These are phyloP conservation scores for Lordiphosa collinella DNA, from an alignment of 1,140 invertebrate genomes.

Conservation along the genomic window DNA sequence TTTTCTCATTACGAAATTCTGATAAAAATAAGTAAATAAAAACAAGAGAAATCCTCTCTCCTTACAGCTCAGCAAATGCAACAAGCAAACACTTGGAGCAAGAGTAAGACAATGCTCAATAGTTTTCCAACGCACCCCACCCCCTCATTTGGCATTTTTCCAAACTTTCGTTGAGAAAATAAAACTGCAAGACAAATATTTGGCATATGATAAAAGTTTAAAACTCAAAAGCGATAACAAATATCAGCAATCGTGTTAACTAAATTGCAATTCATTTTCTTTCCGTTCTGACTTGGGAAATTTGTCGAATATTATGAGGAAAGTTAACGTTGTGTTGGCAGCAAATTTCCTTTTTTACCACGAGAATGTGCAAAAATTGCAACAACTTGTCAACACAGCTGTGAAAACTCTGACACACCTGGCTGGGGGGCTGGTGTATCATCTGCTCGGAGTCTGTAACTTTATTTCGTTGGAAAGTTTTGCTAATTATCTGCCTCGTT, in stretches of 20 bases:
- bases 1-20: slow-evolving; percentile 63
- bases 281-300: slow-evolving; percentile 15
- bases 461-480: slow-evolving; percentile 32
- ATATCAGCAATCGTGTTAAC: slow-evolving; percentile 53
- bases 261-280: slow-evolving; percentile 47
- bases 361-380: slow-evolving; percentile 34
- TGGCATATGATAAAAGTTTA: slow-evolving; percentile 65
- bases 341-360: slow-evolving; percentile 47
- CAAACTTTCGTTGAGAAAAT: slow-evolving; percentile 50
- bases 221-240: slow-evolving; percentile 23
- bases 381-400: slow-evolving; percentile 40
- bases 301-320: not conserved
- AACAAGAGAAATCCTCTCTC: slow-evolving; percentile 5
- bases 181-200: slow-evolving; percentile 53
- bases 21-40: slow-evolving; percentile 30
- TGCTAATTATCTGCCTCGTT: slow-evolving; percentile 48
- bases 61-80: slow-evolving; percentile 29
- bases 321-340: slow-evolving; percentile 44
- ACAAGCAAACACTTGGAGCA: slow-evolving; percentile 56
- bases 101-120: slow-evolving; percentile 63
- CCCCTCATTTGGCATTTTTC: slow-evolving; percentile 40
- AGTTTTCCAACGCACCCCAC: slow-evolving; percentile 32
- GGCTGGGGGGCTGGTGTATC: slow-evolving; percentile 1
- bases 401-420: slow-evolving; percentile 5
- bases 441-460: slow-evolving; percentile 25